Evolutionary conservation across 2,797 vertebrate genomes (phyloP).

Genomic region (Hafferia zeledoni): DNA sequence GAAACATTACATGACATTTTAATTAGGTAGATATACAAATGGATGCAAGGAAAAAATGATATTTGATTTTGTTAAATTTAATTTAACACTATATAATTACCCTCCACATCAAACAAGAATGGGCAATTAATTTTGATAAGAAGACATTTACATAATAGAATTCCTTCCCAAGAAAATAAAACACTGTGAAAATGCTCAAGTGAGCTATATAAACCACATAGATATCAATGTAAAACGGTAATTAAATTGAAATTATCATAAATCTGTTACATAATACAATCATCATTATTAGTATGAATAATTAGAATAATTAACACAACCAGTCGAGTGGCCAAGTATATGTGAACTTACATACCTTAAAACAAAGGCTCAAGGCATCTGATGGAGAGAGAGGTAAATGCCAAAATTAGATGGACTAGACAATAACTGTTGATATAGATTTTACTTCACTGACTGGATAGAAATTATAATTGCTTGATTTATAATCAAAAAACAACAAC

Average conservation of each 20-base stretch:
- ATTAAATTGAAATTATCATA: constrained; percentile 43
- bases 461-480: background rate
- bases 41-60: background rate
- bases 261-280: constrained; percentile 8
- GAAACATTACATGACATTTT: constrained; percentile 10
- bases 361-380: background rate
- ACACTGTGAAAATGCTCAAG: constrained; percentile 17
- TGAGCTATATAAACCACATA: background rate
- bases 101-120: constrained; percentile 49
- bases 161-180: constrained; percentile 48
- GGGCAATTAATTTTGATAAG: constrained; percentile 60
- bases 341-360: background rate
- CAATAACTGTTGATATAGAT: background rate
- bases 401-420: background rate
- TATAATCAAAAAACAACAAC: background rate
- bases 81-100: constrained; percentile 46
- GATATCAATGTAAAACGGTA: constrained; percentile 39
- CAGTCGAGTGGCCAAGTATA: background rate
- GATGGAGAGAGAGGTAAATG: background rate
- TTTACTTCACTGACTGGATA: background rate
- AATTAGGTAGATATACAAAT: constrained; percentile 16
- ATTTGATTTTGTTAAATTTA: constrained; percentile 59
- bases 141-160: constrained; percentile 52
- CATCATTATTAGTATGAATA: background rate
- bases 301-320: background rate